Evolutionary conservation across 2,113 vertebrate species (phyloP), one percentile per base, ranked within the genome.

Genomic region (Dromas ardeola): DNA sequence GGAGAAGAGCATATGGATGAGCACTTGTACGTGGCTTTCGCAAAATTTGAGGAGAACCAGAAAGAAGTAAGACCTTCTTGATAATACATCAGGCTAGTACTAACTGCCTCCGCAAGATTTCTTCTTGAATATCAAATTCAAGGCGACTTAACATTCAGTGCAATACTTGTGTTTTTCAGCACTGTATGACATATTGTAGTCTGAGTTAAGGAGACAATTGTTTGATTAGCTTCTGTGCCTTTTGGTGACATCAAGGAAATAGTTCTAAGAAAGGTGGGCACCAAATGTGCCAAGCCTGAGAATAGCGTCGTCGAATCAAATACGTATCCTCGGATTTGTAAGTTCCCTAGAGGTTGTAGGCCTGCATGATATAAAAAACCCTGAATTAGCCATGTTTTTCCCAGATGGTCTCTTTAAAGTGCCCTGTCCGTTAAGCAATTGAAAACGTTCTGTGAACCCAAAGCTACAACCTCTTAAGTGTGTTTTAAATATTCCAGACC

Each of bases 41-140:
- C 99, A 50, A 98, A 98, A 80, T 99, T 99, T 87, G 99, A 99
- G 95, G 99, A 99, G 98, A 99, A 98, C 67, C 99, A 99, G 96
- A 99, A 99, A 94, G 99, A 99, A 96, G 99, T 99, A 97, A 97
- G 97, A 15, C 7, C 70, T 59, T 19, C 20, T 26, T 53, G 15
- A 8, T 49, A 26, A 30, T 1, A 3, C 10, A 1, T 45, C 30
- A 42, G 10, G 23, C 73, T 79, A 19, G 6, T 16, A 62, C 6
- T 17, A 59, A 16, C 58, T 3, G 0, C 15, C 15, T 10, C 36
- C 15, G 5, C 9, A 27, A 4, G 10, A 11, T 53, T 55, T 69
- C 18, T 81, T 29, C 29, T 36, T 20, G 3, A 45, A 2, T 38
- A 4, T 34, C 29, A 19, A 66, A 23, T 40, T 86, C 38, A 2